These are phyloP conservation scores for Temnothorax nylanderi DNA, from an alignment of 1,140 invertebrate genomes.

Conservation along the genomic window DNA sequence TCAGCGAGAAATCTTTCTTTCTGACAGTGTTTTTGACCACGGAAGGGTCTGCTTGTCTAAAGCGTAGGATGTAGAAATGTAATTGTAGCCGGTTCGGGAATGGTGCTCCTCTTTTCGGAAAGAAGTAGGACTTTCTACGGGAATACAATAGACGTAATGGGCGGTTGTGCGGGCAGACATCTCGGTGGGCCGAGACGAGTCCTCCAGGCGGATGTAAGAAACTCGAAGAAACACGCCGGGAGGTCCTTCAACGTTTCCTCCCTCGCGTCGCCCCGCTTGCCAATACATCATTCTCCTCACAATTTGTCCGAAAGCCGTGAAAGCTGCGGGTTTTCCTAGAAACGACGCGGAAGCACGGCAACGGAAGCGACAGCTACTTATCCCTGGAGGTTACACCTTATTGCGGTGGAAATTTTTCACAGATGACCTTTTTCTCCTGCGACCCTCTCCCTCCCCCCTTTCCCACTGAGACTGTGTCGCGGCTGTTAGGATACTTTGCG, in stretches of 20 bases:
- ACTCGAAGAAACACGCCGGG: slow-evolving; percentile 70
- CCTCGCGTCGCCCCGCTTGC: slow-evolving; percentile 63
- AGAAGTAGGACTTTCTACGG: slow-evolving; percentile 51
- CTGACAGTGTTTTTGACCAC: slow-evolving; percentile 51
- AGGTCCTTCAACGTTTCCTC: slow-evolving; percentile 79
- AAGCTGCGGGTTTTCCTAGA: slow-evolving; percentile 76
- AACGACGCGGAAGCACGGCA: slow-evolving; percentile 50
- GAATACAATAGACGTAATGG: slow-evolving; percentile 75
- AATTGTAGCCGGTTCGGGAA: slow-evolving; percentile 60
- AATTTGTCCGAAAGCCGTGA: slow-evolving; percentile 81
- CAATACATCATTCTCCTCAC: slow-evolving; percentile 83
- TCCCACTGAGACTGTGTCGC: not conserved
- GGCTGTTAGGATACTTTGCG: not conserved
- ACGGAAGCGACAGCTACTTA: slow-evolving; percentile 81
- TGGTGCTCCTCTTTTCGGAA: slow-evolving; percentile 2
- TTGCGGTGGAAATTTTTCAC: slow-evolving; percentile 75
- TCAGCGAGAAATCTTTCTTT: slow-evolving; percentile 64
- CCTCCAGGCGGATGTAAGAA: slow-evolving; percentile 69
- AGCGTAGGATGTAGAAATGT: slow-evolving; percentile 65
- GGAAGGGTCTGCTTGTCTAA: slow-evolving; percentile 42
- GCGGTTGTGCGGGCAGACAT: slow-evolving; percentile 78
- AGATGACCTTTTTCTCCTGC: slow-evolving; percentile 45
- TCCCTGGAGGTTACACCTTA: slow-evolving; percentile 70
- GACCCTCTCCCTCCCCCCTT: not conserved
- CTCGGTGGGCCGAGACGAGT: slow-evolving; percentile 60